Percentiles rank a stretch among this genome's conserved stretches.
These are phyloP conservation scores for Lynx canadensis DNA, from an alignment of 2,113 vertebrate species.

Conservation along the genomic window DNA sequence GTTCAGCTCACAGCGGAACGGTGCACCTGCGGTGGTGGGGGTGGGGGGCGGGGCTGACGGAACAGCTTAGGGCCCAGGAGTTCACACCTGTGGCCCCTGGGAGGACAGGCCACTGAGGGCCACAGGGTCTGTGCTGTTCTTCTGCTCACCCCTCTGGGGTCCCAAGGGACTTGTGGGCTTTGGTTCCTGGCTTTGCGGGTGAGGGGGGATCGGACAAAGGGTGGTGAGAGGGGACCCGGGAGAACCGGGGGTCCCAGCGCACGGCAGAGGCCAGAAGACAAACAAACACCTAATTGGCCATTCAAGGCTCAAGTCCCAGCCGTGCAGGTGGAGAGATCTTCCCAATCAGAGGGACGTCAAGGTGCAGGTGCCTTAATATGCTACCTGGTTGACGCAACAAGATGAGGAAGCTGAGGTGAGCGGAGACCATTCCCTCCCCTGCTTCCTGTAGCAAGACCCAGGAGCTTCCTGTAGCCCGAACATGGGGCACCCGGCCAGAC, in stretches of 20 bases:
- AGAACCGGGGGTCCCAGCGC: neutral
- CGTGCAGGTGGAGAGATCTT: neutral
- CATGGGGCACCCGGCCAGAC: fast-evolving
- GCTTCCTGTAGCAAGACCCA: too few species aligned
- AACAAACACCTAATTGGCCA: neutral
- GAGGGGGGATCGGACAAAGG: neutral
- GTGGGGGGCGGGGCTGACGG: neutral
- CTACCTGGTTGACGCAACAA: fast-evolving
- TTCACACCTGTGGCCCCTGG: fast-evolving
- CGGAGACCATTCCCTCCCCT: neutral
- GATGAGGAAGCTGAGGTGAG: neutral
- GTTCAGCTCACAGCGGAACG: neutral
- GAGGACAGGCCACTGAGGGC: neutral
- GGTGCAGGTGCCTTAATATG: fast-evolving
- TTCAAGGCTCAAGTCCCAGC: neutral
- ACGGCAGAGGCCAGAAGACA: neutral
- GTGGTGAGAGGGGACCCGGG: neutral
- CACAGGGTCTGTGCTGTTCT: neutral
- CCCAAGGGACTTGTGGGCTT: neutral
- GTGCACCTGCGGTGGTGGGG: fast-evolving
- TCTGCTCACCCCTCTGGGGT: too few species aligned
- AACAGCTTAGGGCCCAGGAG: too few species aligned
- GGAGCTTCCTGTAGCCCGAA: neutral
- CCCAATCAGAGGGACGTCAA: neutral
- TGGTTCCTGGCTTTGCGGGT: too few species aligned